Evolutionary conservation across 2,113 vertebrate genomes (phyloP).

Genomic region (Notothenia rossii): DNA sequence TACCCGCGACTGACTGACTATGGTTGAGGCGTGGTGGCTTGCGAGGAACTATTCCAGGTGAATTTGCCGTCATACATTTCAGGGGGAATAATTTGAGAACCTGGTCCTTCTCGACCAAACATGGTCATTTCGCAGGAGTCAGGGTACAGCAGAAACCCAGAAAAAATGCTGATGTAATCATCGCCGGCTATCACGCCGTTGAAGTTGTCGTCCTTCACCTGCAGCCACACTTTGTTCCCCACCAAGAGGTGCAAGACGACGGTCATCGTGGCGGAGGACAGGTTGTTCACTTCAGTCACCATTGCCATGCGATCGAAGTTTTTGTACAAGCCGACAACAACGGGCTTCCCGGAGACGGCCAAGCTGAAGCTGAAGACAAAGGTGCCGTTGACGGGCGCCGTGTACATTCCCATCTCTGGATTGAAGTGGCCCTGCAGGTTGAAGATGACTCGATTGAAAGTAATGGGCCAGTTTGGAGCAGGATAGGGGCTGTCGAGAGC

Average conservation of each 20-base stretch:
- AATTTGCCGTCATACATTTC: neutral
- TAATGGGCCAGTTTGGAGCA: conserved; percentile 39
- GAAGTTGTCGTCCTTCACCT: conserved; percentile 63
- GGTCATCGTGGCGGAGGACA: conserved; percentile 59
- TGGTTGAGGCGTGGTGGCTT: neutral
- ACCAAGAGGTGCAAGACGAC: conserved; percentile 66
- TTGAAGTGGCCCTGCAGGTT: conserved; percentile 71
- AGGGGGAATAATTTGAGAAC: no score
- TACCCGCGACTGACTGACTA: neutral
- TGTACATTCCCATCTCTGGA: conserved; percentile 50
- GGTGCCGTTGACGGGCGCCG: conserved; percentile 77
- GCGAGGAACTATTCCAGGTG: conserved; percentile 20
- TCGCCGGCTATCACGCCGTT: conserved; percentile 69
- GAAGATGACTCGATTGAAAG: conserved; percentile 59
- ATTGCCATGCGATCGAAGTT: conserved; percentile 63
- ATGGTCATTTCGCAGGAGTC: conserved; percentile 70
- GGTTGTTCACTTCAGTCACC: conserved; percentile 39
- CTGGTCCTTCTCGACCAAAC: no score
- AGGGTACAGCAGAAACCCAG: conserved; percentile 77
- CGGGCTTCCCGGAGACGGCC: neutral
- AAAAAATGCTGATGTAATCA: conserved; percentile 78
- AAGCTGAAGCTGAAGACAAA: conserved; percentile 80
- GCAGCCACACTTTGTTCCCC: conserved; percentile 76
- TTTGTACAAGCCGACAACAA: conserved; percentile 77
- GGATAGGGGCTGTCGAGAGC: conserved; percentile 50